Base-by-base conservation (phyloP, 2,888 invertebrate genomes). In the Campoplex capitator region DNA sequence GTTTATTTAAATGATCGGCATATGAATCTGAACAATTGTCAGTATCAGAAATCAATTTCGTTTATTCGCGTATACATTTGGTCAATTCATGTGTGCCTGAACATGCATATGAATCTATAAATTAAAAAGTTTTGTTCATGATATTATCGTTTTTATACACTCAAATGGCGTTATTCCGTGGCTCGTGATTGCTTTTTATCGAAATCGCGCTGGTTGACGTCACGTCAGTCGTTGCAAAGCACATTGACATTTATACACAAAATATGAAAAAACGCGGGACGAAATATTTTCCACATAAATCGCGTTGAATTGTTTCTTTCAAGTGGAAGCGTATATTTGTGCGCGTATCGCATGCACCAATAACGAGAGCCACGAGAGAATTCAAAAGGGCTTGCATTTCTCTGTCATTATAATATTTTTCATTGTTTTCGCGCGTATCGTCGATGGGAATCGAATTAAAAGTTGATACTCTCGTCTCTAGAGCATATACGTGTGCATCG, bases 101-200 rank as follows among this genome's bases (percentile, higher is more conserved):
- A 38, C 1, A 38, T 23, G 6, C 1, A 6, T 1, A 38, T 38
- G 38, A 38, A 38, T 3, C 38, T 62, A 62, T 62, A 16, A 13
- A 16, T 62, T 16, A 62, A 16, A 32, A 16, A 13, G 9, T 71
- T 71, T 51, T 28, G 23, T 23, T 32, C 7, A 18, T 0, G 32
- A 32, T 71, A 51, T 48, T 71, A 71, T 71, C 42, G 51, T 48
- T 71, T 32, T 18, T 3, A 32, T 28, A 71, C 48, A 32, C 71
- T 32, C 48, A 18, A 51, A 48, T 71, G 42, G 51, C 51, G 28
- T 51, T 32, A 71, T 71, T 42, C 23, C 32, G 71, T 71, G 2
- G 48, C 3, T 48, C 71, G 4, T 16, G 71, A 71, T 71, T 51
- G 48, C 71, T 70, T 70, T 70, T 70, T 28, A 70, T 70, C 70